These are phyloP conservation scores for Crotalus viridis DNA, from an alignment of 2,113 vertebrate species.

Conservation along the genomic window DNA sequence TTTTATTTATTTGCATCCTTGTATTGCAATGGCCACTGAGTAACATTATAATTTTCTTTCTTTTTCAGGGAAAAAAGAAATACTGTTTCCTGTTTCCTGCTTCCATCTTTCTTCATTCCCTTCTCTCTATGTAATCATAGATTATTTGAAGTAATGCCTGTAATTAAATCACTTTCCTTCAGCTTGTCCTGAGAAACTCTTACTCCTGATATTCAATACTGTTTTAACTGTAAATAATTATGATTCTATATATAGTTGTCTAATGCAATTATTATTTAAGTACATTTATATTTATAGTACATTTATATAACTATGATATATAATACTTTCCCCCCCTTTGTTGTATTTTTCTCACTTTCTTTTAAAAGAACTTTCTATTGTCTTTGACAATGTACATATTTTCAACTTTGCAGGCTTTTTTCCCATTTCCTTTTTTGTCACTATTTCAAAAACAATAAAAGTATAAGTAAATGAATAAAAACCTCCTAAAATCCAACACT, in stretches of 20 bases:
- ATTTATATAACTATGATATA: neutral
- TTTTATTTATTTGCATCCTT: neutral
- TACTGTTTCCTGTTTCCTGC: neutral
- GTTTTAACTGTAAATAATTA: neutral
- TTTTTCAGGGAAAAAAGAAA: neutral
- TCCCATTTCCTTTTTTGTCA: neutral
- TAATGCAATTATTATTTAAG: neutral
- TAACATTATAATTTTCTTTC: neutral
- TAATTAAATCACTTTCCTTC: neutral
- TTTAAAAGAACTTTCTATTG: neutral
- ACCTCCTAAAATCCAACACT: neutral
- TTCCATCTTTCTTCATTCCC: neutral
- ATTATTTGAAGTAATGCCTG: neutral
- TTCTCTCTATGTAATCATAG: neutral
- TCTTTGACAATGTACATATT: neutral
- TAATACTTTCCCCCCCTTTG: neutral
- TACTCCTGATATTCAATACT: neutral
- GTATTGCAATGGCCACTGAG: neutral
- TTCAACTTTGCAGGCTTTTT: neutral
- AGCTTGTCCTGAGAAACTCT: neutral
- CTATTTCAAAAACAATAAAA: neutral
- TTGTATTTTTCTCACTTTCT: neutral
- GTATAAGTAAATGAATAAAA: neutral
- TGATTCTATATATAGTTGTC: neutral
- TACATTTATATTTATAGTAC: neutral